Conservation (phyloP, 2,113 vertebrate species). For the Gallinago paraguaiae region DNA sequence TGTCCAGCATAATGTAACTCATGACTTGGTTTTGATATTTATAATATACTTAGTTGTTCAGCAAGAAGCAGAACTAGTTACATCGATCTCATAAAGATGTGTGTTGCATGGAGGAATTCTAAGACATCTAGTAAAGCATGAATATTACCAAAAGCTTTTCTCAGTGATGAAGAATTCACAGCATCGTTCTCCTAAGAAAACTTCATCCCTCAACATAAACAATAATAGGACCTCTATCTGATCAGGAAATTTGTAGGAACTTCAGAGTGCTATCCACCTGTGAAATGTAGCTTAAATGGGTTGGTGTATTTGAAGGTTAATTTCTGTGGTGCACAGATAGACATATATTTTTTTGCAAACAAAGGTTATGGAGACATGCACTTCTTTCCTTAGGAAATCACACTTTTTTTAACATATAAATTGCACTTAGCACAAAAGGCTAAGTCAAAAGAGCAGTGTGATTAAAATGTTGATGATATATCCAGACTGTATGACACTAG, state of each 20-base stretch:
- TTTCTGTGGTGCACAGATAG: not conserved
- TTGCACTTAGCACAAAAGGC: not conserved
- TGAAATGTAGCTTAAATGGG: not conserved
- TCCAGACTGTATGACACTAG: not conserved
- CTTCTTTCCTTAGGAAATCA: constrained; percentile 10
- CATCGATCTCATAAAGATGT: not conserved
- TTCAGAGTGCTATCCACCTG: not conserved
- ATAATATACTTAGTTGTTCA: not conserved
- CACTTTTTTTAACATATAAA: not conserved
- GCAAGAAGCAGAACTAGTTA: not conserved
- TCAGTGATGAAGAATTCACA: not conserved
- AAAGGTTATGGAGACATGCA: not conserved
- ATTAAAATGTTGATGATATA: not conserved
- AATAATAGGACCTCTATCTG: not conserved
- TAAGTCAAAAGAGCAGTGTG: not conserved
- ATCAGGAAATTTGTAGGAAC: not conserved
- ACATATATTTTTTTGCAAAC: not conserved
- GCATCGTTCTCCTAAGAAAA: not conserved
- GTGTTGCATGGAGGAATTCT: not conserved
- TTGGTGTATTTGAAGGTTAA: not conserved
- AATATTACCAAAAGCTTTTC: not conserved
- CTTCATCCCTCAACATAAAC: not conserved
- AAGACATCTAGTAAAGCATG: not conserved
- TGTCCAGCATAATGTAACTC: not conserved
- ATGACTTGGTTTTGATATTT: not conserved